These are phyloP conservation scores for Rhagoletis zephyria DNA, from an alignment of 1,140 invertebrate species.

Conservation along the genomic window DNA sequence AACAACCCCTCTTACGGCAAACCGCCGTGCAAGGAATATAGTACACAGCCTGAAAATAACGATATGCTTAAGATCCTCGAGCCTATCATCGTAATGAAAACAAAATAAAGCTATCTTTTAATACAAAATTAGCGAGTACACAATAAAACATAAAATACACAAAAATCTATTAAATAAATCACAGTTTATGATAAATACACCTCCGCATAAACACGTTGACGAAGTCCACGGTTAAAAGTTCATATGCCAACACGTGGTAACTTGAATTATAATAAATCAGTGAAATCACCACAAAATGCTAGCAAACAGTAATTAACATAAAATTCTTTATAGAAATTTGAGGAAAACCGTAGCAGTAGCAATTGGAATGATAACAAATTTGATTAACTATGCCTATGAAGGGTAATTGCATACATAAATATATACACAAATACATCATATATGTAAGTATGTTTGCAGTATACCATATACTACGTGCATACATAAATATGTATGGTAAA, in stretches of 20 bases:
- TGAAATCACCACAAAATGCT: conserved; percentile 18
- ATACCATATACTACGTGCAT: conserved; percentile 36
- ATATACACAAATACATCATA: conserved; percentile 51
- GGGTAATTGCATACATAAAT: conserved; percentile 44
- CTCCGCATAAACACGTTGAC: conserved; percentile 7
- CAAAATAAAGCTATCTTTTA: conserved; percentile 63
- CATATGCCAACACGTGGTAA: background rate
- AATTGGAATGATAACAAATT: conserved; percentile 52
- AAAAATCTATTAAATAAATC: conserved; percentile 35
- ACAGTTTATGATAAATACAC: conserved; percentile 51
- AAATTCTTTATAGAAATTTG: conserved; percentile 33
- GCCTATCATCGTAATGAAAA: conserved; percentile 73
- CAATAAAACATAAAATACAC: conserved; percentile 55
- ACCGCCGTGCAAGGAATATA: conserved; percentile 56
- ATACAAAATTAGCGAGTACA: conserved; percentile 68
- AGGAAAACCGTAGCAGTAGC: conserved; percentile 34
- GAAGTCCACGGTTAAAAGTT: background rate
- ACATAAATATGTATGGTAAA: conserved; percentile 40
- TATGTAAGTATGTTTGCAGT: conserved; percentile 51
- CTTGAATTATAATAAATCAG: conserved; percentile 29
- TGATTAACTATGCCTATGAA: conserved; percentile 47
- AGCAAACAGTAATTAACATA: background rate
- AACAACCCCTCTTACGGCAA: conserved; percentile 56
- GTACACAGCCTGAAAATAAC: conserved; percentile 64
- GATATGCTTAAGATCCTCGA: conserved; percentile 73